Conservation (phyloP, 2,113 vertebrate species). For the Ophiodon elongatus region DNA sequence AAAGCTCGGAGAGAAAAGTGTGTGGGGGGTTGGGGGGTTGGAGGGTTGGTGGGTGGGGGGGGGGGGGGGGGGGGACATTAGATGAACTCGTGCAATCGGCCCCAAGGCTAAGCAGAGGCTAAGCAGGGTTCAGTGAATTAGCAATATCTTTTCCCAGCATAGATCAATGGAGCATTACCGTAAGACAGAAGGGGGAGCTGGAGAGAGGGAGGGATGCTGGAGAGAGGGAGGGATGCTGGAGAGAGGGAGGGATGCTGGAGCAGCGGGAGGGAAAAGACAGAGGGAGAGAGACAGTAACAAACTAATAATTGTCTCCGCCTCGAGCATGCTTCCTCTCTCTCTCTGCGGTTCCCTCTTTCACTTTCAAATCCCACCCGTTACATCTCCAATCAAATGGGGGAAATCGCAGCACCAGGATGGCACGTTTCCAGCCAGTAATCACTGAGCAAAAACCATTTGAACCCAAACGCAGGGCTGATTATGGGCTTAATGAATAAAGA, state of each 20-base stretch:
- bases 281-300: slow-evolving; percentile 22
- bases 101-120: slow-evolving; percentile 45
- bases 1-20: slow-evolving; percentile 27
- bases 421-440: slow-evolving; percentile 40
- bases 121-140: slow-evolving; percentile 71
- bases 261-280: neutral
- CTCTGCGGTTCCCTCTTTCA: slow-evolving; percentile 14
- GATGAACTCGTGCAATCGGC: slow-evolving; percentile 64
- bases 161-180: slow-evolving; percentile 78
- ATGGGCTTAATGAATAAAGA: slow-evolving; percentile 50
- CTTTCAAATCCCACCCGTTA: slow-evolving; percentile 24
- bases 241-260: slow-evolving; percentile 27
- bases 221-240: slow-evolving; percentile 25
- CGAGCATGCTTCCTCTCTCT: slow-evolving; percentile 1
- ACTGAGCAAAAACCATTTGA: slow-evolving; percentile 24
- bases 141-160: slow-evolving; percentile 71
- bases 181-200: slow-evolving; percentile 55
- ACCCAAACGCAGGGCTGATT: slow-evolving; percentile 28
- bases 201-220: too few species aligned
- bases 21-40: too few species aligned
- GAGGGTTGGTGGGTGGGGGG: neutral
- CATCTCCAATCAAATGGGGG: slow-evolving; percentile 9
- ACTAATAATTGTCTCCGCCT: slow-evolving; percentile 47
- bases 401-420: slow-evolving; percentile 14
- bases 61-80: slow-evolving; percentile 42